These are phyloP conservation scores for Coendou prehensilis DNA, from an alignment of 2,797 vertebrate genomes.

Conservation along the genomic window DNA sequence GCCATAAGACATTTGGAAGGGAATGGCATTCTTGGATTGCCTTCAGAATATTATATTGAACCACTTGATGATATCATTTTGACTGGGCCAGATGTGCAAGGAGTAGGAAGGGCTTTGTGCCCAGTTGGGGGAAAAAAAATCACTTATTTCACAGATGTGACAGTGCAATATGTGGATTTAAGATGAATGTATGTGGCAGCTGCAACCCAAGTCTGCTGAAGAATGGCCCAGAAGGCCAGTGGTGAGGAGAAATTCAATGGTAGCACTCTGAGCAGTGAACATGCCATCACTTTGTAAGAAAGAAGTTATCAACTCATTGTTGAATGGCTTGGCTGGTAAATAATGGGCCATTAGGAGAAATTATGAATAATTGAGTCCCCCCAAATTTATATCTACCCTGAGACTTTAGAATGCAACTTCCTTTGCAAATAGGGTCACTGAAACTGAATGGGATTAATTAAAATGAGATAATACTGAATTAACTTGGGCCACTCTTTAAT, in stretches of 20 bases:
- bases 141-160: neutral
- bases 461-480: neutral
- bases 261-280: no score
- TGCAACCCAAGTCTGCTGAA: neutral
- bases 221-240: neutral
- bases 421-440: neutral
- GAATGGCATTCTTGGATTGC: neutral
- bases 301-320: neutral
- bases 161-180: rapidly evolving
- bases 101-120: neutral
- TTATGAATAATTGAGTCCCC: neutral
- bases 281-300: neutral
- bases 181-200: neutral
- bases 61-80: neutral
- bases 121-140: neutral
- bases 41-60: neutral
- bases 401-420: neutral
- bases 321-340: neutral
- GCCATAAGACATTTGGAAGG: neutral
- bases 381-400: neutral
- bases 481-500: neutral
- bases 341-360: neutral
- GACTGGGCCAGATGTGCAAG: neutral
- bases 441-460: neutral
- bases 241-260: neutral